A percentile compares a stretch with the other conserved stretches of the same genome.
Conservation (phyloP, 2,888 invertebrate species). For the Lasius platythorax region DNA sequence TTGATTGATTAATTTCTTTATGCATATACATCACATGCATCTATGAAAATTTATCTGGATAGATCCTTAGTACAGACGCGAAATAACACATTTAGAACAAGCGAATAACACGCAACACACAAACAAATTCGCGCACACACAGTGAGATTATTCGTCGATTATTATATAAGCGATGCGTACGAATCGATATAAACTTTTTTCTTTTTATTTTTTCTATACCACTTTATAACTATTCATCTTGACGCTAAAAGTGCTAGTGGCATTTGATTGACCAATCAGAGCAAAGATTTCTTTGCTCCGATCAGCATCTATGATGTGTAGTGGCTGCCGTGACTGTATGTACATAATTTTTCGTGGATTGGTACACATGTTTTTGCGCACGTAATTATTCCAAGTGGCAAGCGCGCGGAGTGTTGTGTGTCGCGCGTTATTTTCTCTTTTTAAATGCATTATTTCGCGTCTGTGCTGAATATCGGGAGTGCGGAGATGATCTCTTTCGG, state of each 20-base stretch:
- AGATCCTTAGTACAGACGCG: neutral
- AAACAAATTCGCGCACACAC: too few species aligned
- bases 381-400: neutral
- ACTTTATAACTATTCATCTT: neutral
- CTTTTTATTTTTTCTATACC: too few species aligned
- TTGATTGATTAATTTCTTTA: too few species aligned
- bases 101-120: neutral
- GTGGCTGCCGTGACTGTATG: too few species aligned
- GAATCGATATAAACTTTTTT: too few species aligned
- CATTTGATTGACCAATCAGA: neutral
- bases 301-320: neutral
- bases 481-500: neutral
- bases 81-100: neutral
- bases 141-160: too few species aligned
- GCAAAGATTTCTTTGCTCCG: neutral
- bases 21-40: too few species aligned
- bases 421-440: neutral
- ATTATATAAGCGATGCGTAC: too few species aligned
- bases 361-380: too few species aligned
- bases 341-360: too few species aligned
- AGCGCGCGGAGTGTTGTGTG: too few species aligned
- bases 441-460: neutral
- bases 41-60: too few species aligned
- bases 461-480: neutral
- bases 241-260: neutral